Percentiles rank a stretch among this genome's conserved stretches.
Evolutionary conservation across 2,113 vertebrate genomes (phyloP).

Genomic region (Lepus europaeus): DNA sequence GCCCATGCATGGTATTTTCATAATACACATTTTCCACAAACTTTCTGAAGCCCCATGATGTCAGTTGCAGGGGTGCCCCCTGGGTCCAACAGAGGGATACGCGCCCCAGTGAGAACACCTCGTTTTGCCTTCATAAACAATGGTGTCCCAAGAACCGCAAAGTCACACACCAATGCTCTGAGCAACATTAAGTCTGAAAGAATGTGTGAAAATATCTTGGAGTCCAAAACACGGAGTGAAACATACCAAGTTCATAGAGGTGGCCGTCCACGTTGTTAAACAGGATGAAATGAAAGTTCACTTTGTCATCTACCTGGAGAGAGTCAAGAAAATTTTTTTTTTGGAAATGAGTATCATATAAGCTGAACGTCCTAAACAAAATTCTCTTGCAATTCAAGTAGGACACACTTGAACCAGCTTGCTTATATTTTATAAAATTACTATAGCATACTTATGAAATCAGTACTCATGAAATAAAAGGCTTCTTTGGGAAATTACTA

Average conservation of each 20-base stretch:
- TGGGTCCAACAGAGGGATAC: neutral
- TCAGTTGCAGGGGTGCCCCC: neutral
- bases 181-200: neutral
- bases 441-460: no score
- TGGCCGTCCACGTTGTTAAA: conserved; percentile 94
- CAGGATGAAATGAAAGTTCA: conserved; percentile 98
- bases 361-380: neutral
- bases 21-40: no score
- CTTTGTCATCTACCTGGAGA: conserved; percentile 91
- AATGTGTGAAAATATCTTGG: neutral
- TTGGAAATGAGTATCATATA: neutral
- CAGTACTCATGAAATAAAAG: no score
- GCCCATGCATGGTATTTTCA: no score
- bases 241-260: conserved; percentile 96
- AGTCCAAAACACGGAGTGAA: neutral
- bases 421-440: neutral
- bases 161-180: neutral
- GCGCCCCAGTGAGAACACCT: neutral
- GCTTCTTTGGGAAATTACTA: neutral
- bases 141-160: neutral
- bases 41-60: neutral
- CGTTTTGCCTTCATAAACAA: neutral
- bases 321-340: conserved; percentile 52
- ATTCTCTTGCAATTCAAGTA: neutral
- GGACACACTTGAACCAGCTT: neutral